Conservation (phyloP, 2,888 invertebrate species). For the Gymnosoma rotundatum region DNA sequence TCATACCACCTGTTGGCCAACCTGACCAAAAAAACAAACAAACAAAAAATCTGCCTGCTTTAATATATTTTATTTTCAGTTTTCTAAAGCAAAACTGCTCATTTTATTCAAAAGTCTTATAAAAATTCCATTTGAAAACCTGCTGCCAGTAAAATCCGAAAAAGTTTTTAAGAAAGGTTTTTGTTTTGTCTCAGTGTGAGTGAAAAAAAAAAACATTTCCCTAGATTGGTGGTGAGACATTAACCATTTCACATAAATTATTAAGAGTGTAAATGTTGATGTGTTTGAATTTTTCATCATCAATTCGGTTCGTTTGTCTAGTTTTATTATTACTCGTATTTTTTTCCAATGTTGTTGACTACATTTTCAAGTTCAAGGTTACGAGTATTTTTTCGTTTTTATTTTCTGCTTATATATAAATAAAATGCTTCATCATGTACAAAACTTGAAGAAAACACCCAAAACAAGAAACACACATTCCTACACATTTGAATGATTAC, state of each 20-base stretch:
- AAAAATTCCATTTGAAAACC: constrained; percentile 58
- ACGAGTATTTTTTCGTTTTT: constrained; percentile 45
- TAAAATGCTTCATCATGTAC: constrained; percentile 22
- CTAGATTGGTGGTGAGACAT: constrained; percentile 21
- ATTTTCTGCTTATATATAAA: constrained; percentile 31
- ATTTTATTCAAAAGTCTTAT: constrained; percentile 29
- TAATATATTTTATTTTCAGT: neutral
- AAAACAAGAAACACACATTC: constrained; percentile 8
- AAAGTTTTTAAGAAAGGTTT: constrained; percentile 28
- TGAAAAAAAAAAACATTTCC: constrained; percentile 26
- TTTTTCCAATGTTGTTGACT: constrained; percentile 75
- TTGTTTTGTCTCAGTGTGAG: constrained; percentile 27
- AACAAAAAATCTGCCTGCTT: neutral
- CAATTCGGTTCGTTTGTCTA: constrained; percentile 56
- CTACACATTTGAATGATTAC: constrained; percentile 17
- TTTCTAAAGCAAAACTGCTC: constrained; percentile 30
- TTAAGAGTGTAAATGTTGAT: constrained; percentile 1
- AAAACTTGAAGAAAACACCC: constrained; percentile 13
- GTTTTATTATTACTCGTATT: constrained; percentile 68
- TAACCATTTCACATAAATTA: constrained; percentile 35
- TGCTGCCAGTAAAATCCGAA: constrained; percentile 55
- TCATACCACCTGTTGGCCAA: constrained; percentile 40
- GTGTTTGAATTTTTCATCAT: constrained; percentile 42
- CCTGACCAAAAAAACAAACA: constrained; percentile 27
- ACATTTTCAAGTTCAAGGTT: constrained; percentile 80